These are phyloP conservation scores for Crotalus viridis DNA, from an alignment of 2,113 vertebrate genomes.

Conservation along the genomic window DNA sequence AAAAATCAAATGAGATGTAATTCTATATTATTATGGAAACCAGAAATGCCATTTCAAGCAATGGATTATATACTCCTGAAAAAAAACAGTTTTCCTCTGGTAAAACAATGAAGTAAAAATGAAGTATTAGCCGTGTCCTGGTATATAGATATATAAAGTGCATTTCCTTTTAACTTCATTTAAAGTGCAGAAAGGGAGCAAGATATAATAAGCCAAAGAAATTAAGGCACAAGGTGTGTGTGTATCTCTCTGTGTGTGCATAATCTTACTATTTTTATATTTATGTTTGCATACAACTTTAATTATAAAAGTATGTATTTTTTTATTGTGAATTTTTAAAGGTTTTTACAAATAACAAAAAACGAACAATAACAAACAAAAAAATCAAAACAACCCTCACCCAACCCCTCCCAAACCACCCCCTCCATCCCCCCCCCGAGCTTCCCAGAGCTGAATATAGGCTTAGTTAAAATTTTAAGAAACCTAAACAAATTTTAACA, in stretches of 20 bases:
- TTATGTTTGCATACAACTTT: neutral
- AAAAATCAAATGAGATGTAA: slow-evolving; percentile 54
- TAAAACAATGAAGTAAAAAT: slow-evolving; percentile 9
- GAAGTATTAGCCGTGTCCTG: neutral
- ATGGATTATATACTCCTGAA: slow-evolving; percentile 46
- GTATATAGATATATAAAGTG: neutral
- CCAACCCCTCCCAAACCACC: too few species aligned
- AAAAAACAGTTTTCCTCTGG: slow-evolving; percentile 30
- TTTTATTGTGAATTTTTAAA: too few species aligned
- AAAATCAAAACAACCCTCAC: too few species aligned
- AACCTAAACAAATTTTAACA: too few species aligned
- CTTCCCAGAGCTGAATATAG: too few species aligned
- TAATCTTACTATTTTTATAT: neutral
- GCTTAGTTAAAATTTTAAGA: too few species aligned
- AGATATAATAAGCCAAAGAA: neutral
- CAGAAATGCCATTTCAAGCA: slow-evolving; percentile 55
- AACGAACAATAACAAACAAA: too few species aligned
- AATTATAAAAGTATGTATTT: neutral
- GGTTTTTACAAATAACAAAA: too few species aligned
- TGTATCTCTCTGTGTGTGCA: neutral
- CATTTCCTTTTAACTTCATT: neutral
- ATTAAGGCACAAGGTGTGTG: neutral
- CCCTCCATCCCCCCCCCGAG: too few species aligned
- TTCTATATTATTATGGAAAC: slow-evolving; percentile 50
- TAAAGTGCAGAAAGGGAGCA: neutral